phyloP scores from a whole-genome alignment of 2,888 invertebrate species.

The Scaptomyza reducta region DNA sequence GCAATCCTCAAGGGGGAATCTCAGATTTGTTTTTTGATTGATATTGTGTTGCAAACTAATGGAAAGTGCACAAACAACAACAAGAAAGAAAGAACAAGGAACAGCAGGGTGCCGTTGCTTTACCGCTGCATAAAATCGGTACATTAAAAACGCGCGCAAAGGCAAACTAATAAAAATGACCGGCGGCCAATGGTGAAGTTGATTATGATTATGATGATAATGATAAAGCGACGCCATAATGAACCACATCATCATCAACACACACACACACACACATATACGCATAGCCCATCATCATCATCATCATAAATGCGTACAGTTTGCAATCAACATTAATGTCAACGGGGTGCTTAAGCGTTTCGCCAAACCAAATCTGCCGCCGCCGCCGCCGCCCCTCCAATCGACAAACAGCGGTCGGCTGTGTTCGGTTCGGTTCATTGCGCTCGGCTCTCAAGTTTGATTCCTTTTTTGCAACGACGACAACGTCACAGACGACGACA shows the following conservation, averaged over 20 bases:
- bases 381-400: too few relatives aligned
- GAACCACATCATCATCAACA: neutral
- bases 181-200: conserved; percentile 55
- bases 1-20: neutral
- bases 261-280: neutral
- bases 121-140: conserved; percentile 41
- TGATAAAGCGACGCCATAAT: conserved; percentile 57
- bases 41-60: conserved; percentile 42
- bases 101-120: neutral
- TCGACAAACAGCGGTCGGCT: neutral
- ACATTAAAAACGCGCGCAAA: conserved; percentile 66
- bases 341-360: conserved; percentile 57
- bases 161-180: conserved; percentile 73
- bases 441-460: conserved; percentile 43
- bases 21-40: conserved; percentile 17
- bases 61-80: conserved; percentile 26
- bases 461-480: conserved; percentile 47
- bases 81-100: conserved; percentile 1
- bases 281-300: conserved; percentile 3
- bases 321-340: conserved; percentile 76
- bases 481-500: conserved; percentile 27
- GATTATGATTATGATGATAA: conserved; percentile 53
- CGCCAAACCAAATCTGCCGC: conserved; percentile 19
- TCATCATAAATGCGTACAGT: conserved; percentile 74
- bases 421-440: conserved; percentile 53